A percentile compares a stretch with the other conserved stretches of the same genome.
Conservation (phyloP, 2,113 vertebrate genomes). For the Pluvianellus socialis region DNA sequence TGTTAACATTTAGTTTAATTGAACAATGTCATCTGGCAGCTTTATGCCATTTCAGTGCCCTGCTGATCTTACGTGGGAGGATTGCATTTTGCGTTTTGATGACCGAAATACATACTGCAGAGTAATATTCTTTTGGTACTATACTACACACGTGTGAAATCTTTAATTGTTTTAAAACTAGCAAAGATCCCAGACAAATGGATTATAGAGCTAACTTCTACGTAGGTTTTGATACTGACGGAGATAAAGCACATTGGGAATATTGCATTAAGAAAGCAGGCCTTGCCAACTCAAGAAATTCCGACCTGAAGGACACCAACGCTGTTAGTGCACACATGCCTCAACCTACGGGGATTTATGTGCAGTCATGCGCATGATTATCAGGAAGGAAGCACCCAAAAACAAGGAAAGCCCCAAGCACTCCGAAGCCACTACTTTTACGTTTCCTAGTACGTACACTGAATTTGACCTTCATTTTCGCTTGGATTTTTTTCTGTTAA, state of each 20-base stretch:
- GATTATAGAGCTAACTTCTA: neutral
- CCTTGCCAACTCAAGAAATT: neutral
- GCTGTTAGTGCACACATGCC: rapidly evolving
- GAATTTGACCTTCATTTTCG: neutral
- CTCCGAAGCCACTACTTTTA: neutral
- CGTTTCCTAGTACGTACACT: neutral
- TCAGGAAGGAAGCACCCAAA: neutral
- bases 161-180: neutral
- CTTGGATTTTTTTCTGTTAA: neutral
- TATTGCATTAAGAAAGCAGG: neutral
- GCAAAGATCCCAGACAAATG: neutral
- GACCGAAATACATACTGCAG: neutral
- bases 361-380: neutral
- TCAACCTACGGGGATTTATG: neutral
- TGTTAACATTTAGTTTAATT: neutral
- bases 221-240: neutral
- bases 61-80: neutral
- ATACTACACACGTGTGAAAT: rapidly evolving
- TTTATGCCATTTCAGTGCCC: neutral
- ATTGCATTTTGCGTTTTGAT: neutral
- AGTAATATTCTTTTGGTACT: neutral
- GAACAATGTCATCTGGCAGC: neutral
- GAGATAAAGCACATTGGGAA: neutral
- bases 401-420: neutral
- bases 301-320: neutral